Evolutionary conservation across 1,140 invertebrate species (phyloP), one percentile per base, ranked within the genome.

Genomic region (Drosophila micromelanica): DNA sequence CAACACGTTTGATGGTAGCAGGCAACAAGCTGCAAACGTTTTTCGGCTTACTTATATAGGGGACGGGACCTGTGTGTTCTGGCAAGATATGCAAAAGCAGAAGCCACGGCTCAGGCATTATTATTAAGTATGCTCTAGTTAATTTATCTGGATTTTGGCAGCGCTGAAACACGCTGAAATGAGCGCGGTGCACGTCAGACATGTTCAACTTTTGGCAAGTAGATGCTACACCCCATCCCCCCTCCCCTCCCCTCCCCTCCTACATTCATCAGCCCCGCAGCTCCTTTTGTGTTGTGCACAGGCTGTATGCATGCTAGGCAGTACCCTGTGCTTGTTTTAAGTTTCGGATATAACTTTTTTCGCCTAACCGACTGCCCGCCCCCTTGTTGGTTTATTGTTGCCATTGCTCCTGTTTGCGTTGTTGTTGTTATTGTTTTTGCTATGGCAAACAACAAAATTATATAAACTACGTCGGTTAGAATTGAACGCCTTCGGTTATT

Each of bases 401-500:
- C 9, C n/a, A 2, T 54, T 63, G 35, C 2, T 49, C 23, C 46
- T 48, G 17, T 48, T 40, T 8, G 13, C 46, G 54, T 37, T 51
- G 35, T 63, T 51, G 35, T 63, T 60, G 42, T 42, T 62, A 30
- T 69, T 76, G 69, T 71, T 71, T 76, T 77, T 84, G 73, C 73
- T 82, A 78, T 82, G 69, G 72, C 80, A 79, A 80, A 79, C 84
- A 89, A 74, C 76, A 72, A 84, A 85, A 74, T 90, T 78, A 89
- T 84, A 89, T 72, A 84, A 80, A 73, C 79, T 85, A 90, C 73
- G 85, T 84, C 76, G 85, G 84, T 85, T 89, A 71, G 80, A 90
- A 89, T 90, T 89, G 85, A 89, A 90, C 73, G 84, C 84, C 84
- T 90, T 90, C 64, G 84, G 84, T 77, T 89, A 89, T 89, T 90